Conservation (phyloP, 2,888 invertebrate genomes). For the Drosophila parthenogenetica region DNA sequence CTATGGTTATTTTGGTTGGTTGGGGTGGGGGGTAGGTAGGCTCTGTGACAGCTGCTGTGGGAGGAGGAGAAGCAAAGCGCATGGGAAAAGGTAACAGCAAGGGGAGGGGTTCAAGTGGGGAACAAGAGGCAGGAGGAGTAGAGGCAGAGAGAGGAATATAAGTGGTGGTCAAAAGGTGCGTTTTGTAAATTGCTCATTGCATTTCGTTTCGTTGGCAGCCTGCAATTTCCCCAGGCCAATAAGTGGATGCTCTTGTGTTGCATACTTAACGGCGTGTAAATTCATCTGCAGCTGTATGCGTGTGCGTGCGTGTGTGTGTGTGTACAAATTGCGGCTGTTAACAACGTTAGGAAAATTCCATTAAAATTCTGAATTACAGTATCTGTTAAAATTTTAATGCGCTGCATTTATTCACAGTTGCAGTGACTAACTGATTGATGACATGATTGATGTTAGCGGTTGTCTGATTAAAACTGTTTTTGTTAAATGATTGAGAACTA, state of each 20-base stretch:
- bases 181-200: constrained; percentile 34
- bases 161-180: constrained; percentile 22
- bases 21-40: constrained; percentile 1
- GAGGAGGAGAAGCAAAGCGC: too few relatives aligned
- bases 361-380: too few relatives aligned
- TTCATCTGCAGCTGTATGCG: neutral
- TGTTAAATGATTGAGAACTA: too few relatives aligned
- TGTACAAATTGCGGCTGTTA: neutral
- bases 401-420: neutral
- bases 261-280: constrained; percentile 29
- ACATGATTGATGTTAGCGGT: neutral
- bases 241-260: constrained; percentile 16
- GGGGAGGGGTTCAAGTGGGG: neutral
- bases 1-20: constrained; percentile 31
- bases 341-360: neutral
- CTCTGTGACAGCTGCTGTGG: neutral
- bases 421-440: neutral
- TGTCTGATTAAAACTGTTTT: too few relatives aligned
- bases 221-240: constrained; percentile 21
- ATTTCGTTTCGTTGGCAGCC: constrained; percentile 36
- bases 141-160: neutral
- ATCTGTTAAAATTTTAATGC: too few relatives aligned
- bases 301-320: neutral
- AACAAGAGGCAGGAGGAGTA: neutral
- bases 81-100: too few relatives aligned